Evolutionary conservation across 1,140 invertebrate genomes (phyloP), one percentile per base, ranked within the genome.

Genomic region (Carcinoscorpius rotundicauda): DNA sequence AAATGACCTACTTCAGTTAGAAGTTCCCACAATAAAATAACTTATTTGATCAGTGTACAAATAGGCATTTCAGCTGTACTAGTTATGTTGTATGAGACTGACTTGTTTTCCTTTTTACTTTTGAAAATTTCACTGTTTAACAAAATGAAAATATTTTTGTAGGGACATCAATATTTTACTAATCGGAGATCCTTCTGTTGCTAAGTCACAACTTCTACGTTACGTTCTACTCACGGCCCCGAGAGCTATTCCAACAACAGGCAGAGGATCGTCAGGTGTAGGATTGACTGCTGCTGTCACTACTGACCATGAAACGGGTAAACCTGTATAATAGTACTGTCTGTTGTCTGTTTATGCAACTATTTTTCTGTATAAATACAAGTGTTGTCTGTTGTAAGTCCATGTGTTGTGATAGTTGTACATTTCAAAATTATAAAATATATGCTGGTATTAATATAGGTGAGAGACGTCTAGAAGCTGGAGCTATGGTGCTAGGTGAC

Each of bases 401-500:
- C 29, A 29, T 29, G 29, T 29, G 2, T 29, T 29, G 29, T 29
- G 29, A 29, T 2, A 29, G 29, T 29, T 29, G 29, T 29, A 29
- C 29, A 29, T 29, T 29, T 29, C 29, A 29, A 29, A 29, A 29
- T 29, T 29, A 29, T 29, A 29, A 29, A 29, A 29, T 2, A 29
- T 29, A 29, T 29, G 29, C 29, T 29, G 29, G 29, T 29, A 29
- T 29, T 29, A 29, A 29, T 29, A 29, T 64, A 76, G 79, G 80
- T 58, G 82, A 83, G 70, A 75, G 75, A 68, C 84, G 93, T 64
- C 76, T 99, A 48, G 97, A 99, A 81, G 97, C 96, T 4, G 97
- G 97, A 73, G 97, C 97, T 67, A 99, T 99, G 97, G 97, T 99
- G n/a, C 76, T 99, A 50, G 97, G 94, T 0, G 97, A 99, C 80